These are phyloP conservation scores for Limanda limanda DNA, from an alignment of 2,113 vertebrate genomes.

Conservation along the genomic window DNA sequence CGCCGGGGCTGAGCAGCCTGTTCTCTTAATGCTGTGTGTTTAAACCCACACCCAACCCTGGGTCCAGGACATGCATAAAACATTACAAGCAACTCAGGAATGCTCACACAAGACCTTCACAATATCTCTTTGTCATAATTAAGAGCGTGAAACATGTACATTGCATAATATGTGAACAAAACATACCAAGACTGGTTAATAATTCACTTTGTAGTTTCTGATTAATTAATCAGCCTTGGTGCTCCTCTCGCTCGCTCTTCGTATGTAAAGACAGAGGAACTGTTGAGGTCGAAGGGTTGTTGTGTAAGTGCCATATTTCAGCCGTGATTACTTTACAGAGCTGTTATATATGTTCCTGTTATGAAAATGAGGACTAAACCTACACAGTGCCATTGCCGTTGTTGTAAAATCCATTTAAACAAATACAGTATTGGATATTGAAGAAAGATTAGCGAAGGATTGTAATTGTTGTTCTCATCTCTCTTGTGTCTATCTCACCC, in stretches of 20 bases:
- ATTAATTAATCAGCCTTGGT: constrained; percentile 69
- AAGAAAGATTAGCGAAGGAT: neutral
- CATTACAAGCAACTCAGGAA: constrained; percentile 59
- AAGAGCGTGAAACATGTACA: constrained; percentile 67
- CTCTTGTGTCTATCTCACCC: neutral
- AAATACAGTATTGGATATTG: neutral
- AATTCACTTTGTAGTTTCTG: constrained; percentile 72
- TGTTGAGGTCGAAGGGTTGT: constrained; percentile 3
- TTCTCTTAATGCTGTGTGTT: constrained; percentile 27
- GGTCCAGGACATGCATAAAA: constrained; percentile 69
- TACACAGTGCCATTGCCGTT: neutral
- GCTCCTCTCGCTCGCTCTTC: constrained; percentile 2
- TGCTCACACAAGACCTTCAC: constrained; percentile 48
- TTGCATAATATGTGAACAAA: constrained; percentile 71
- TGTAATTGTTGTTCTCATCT: constrained; percentile 1
- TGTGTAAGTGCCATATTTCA: constrained; percentile 22
- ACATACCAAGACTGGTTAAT: constrained; percentile 72
- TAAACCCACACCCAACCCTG: constrained; percentile 17
- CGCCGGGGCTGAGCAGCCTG: constrained; percentile 45
- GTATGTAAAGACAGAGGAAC: neutral
- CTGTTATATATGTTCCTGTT: constrained; percentile 12
- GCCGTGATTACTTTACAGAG: constrained; percentile 6
- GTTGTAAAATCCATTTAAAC: neutral
- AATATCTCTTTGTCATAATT: constrained; percentile 64
- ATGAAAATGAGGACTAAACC: constrained; percentile 1